phyloP scores from a whole-genome alignment of 2,797 vertebrate genomes.

The Onychomys arenicola region DNA sequence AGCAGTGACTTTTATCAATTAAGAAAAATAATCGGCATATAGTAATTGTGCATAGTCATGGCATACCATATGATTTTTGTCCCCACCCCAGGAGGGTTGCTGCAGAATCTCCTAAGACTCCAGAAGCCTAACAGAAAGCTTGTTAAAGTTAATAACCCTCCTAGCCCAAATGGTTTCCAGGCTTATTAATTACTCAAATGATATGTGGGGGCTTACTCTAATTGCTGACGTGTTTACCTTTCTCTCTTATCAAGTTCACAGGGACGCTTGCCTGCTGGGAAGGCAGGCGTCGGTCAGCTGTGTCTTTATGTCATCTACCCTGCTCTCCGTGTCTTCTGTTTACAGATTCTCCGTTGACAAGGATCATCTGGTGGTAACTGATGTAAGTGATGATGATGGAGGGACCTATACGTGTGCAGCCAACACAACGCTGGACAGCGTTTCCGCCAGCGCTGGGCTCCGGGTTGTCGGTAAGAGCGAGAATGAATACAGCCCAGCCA shows the following conservation, averaged over 20 bases:
- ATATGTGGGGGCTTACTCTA: background rate
- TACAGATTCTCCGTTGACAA: conserved; percentile 92
- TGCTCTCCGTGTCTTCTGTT: conserved; percentile 76
- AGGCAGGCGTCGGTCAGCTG: background rate
- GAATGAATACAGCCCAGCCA: background rate
- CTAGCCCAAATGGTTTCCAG: background rate
- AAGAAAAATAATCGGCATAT: background rate
- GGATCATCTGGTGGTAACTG: conserved; percentile 93
- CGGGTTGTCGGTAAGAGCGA: conserved; percentile 95
- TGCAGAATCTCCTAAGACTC: background rate
- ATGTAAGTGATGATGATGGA: conserved; percentile 93
- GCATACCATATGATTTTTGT: background rate
- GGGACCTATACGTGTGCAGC: conserved; percentile 95
- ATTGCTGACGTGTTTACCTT: background rate
- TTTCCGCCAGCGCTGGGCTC: conserved; percentile 95
- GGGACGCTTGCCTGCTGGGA: background rate
- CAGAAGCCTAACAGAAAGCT: background rate
- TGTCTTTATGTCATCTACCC: background rate
- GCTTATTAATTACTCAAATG: background rate
- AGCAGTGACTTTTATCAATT: background rate
- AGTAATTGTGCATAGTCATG: background rate
- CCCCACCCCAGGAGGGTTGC: background rate
- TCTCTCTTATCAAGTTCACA: background rate
- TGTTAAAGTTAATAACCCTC: background rate
- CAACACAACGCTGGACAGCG: conserved; percentile 96